Evolutionary conservation across 1,140 invertebrate genomes (phyloP).

Genomic region (Idris sp.): DNA sequence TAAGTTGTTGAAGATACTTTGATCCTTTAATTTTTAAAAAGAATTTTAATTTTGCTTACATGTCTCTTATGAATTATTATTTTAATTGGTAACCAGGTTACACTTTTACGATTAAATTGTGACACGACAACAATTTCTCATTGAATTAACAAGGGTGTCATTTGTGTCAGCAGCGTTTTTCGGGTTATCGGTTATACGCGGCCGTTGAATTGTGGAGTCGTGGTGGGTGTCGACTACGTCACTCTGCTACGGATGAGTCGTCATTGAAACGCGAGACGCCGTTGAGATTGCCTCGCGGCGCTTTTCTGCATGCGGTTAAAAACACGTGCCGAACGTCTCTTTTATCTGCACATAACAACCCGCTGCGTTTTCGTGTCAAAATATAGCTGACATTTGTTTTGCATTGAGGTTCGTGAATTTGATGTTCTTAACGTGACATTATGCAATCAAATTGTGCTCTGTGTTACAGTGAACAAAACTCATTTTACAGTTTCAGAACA

Average conservation of each 20-base stretch:
- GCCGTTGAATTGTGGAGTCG: conserved; percentile 13
- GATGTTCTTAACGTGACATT: conserved; percentile 15
- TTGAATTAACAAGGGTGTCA: too few species aligned
- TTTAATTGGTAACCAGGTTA: too few species aligned
- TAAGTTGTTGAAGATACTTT: too few species aligned
- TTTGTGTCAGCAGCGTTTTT: conserved; percentile 20
- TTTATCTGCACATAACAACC: conserved; percentile 9
- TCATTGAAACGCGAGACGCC: conserved; percentile 73
- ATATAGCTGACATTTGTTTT: conserved; percentile 7
- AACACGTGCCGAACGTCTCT: conserved; percentile 43
- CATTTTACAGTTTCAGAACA: conserved; percentile 16
- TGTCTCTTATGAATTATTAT: too few species aligned
- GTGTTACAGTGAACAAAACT: conserved; percentile 21
- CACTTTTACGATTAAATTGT: too few species aligned
- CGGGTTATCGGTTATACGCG: conserved; percentile 5
- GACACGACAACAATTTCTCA: too few species aligned
- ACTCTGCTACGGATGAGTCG: conserved; percentile 45
- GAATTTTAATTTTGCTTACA: too few species aligned
- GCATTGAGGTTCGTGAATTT: conserved; percentile 16
- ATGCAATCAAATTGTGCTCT: conserved; percentile 9
- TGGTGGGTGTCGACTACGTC: conserved; percentile 61
- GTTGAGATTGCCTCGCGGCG: conserved; percentile 68
- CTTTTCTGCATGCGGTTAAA: conserved; percentile 32
- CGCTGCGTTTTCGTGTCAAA: conserved; percentile 2
- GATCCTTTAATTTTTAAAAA: too few species aligned